These are phyloP conservation scores for Magallana angulata DNA, from an alignment of 1,140 invertebrate genomes.

Conservation along the genomic window DNA sequence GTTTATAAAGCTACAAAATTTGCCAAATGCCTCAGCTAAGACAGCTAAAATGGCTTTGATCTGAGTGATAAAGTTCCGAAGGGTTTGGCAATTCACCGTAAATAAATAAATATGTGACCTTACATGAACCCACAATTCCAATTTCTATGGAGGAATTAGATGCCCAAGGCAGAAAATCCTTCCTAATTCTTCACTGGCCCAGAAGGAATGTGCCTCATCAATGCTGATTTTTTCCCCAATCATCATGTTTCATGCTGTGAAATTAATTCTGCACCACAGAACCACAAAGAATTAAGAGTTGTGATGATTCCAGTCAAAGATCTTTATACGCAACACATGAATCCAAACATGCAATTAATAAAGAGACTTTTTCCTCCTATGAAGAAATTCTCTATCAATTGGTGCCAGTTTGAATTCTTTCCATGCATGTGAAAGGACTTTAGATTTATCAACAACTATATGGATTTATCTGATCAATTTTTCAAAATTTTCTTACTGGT, in stretches of 20 bases:
- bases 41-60: background rate
- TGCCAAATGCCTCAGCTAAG: background rate
- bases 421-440: background rate
- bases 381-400: background rate
- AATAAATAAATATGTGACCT: constrained; percentile 1
- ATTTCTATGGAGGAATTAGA: background rate
- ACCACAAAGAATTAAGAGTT: background rate
- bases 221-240: background rate
- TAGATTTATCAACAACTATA: too few species aligned
- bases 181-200: background rate
- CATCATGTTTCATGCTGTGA: background rate
- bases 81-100: background rate
- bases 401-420: background rate
- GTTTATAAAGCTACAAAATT: too few species aligned
- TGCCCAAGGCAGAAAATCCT: background rate
- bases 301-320: background rate
- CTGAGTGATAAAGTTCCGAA: background rate
- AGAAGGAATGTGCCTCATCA: constrained; percentile 1
- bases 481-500: too few species aligned
- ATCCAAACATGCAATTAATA: constrained; percentile 4
- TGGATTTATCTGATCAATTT: too few species aligned
- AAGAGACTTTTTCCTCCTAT: background rate
- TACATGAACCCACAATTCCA: background rate
- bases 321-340: constrained; percentile 1
- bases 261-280: background rate